Evolutionary conservation across 2,113 vertebrate genomes (phyloP).

Genomic region (Albula glossodonta): DNA sequence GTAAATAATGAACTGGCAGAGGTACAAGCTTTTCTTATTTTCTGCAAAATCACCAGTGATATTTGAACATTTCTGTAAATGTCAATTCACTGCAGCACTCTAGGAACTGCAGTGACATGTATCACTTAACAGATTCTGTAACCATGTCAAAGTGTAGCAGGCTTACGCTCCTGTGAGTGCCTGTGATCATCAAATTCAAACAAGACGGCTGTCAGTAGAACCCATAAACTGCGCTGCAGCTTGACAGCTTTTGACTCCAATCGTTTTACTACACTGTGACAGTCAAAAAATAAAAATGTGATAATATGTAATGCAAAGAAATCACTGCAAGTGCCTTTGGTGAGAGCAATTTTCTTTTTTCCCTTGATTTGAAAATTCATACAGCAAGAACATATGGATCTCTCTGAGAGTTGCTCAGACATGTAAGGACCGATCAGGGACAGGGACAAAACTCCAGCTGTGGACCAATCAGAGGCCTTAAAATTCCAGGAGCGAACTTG

Average conservation of each 20-base stretch:
- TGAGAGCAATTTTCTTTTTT: background rate
- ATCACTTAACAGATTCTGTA: background rate
- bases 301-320: background rate
- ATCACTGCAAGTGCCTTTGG: background rate
- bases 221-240: background rate
- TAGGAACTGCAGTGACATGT: background rate
- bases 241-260: background rate
- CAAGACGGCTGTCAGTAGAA: background rate
- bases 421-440: background rate
- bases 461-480: conserved; percentile 24
- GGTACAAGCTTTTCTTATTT: background rate
- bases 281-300: background rate
- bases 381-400: background rate
- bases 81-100: background rate
- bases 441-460: background rate
- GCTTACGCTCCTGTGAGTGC: background rate
- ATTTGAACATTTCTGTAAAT: background rate
- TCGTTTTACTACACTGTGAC: background rate
- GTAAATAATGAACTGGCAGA: background rate
- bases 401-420: background rate
- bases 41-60: background rate
- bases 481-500: conserved; percentile 20
- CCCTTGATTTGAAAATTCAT: background rate
- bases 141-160: background rate
- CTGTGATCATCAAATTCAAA: background rate